phyloP scores from a whole-genome alignment of 2,888 invertebrate species.

The Bombyx huttoni region DNA sequence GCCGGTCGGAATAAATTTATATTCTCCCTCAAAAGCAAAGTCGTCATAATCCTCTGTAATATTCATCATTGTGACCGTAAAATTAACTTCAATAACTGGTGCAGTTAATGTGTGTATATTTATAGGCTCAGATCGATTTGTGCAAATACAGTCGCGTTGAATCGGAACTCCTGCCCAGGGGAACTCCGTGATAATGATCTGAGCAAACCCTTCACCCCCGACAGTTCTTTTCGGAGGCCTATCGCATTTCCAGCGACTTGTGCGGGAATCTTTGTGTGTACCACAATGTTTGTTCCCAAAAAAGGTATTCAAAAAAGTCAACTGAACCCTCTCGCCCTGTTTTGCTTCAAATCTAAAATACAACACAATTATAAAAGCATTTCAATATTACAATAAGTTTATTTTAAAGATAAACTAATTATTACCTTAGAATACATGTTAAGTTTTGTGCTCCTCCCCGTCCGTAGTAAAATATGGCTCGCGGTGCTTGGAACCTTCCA shows the following conservation, averaged over 20 bases:
- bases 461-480: conserved; percentile 86
- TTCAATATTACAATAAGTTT: not conserved
- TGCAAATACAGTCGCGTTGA: conserved; percentile 81
- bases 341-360: conserved; percentile 76
- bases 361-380: conserved; percentile 2
- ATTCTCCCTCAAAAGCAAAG: conserved; percentile 83
- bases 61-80: conserved; percentile 83
- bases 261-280: conserved; percentile 76
- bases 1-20: conserved; percentile 74
- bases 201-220: conserved; percentile 70
- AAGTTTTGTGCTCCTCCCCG: conserved; percentile 84
- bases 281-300: conserved; percentile 80
- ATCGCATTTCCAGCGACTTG: conserved; percentile 80
- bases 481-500: conserved; percentile 81
- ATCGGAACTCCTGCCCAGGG: conserved; percentile 79
- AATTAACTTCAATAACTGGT: conserved; percentile 79
- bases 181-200: conserved; percentile 77
- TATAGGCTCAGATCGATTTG: conserved; percentile 77
- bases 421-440: conserved; percentile 78
- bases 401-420: not conserved
- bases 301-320: conserved; percentile 78
- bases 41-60: conserved; percentile 85
- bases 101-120: conserved; percentile 79
- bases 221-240: conserved; percentile 55
- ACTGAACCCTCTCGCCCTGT: conserved; percentile 77